phyloP scores from a whole-genome alignment of 1,140 invertebrate genomes.

The Macrocentrus cingulum region DNA sequence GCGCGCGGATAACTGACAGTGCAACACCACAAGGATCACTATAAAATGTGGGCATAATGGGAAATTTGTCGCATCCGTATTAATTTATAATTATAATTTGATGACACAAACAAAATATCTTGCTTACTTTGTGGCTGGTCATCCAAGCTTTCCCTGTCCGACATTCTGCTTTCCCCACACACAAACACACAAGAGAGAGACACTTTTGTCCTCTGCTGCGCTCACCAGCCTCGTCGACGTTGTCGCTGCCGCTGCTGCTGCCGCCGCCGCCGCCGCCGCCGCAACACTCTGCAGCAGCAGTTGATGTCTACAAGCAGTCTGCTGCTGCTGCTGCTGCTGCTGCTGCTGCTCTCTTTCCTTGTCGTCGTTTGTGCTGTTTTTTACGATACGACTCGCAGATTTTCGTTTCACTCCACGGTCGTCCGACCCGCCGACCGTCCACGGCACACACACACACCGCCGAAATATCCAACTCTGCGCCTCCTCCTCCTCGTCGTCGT shows the following conservation, averaged over 20 bases:
- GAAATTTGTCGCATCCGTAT: too few relatives aligned
- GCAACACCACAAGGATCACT: constrained; percentile 38
- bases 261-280: too few relatives aligned
- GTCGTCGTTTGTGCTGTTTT: too few relatives aligned
- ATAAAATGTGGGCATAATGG: too few relatives aligned
- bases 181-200: too few relatives aligned
- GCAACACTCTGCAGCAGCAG: too few relatives aligned
- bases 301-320: too few relatives aligned
- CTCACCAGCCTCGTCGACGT: too few relatives aligned
- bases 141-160: constrained; percentile 64
- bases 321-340: too few relatives aligned
- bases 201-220: too few relatives aligned
- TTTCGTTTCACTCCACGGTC: constrained; percentile 12
- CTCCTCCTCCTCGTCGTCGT: not conserved
- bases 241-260: too few relatives aligned
- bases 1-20: constrained; percentile 42
- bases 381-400: not conserved
- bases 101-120: constrained; percentile 1
- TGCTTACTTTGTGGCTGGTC: constrained; percentile 63
- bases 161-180: constrained; percentile 59
- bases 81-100: not conserved
- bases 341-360: too few relatives aligned
- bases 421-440: constrained; percentile 25
- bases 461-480: not conserved
- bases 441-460: constrained; percentile 19